Evolutionary conservation across 1,140 invertebrate species (phyloP), one percentile per base, ranked within the genome.

Genomic region (Lucilia sericata): DNA sequence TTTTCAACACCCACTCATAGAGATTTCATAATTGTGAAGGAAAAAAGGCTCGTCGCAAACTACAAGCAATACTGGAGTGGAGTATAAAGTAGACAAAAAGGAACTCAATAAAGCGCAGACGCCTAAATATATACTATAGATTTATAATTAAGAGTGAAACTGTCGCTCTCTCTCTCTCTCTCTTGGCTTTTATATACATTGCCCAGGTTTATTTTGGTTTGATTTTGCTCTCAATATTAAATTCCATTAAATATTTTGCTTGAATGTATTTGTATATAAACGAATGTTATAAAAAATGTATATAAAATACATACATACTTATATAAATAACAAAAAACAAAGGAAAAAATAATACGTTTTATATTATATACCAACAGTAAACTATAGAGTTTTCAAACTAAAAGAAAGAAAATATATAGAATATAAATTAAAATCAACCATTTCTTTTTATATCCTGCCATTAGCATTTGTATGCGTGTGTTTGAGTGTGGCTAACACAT

Each of bases 321-420:
- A 42, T 19, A 70, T 21, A 25, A 70, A 70, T 70, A 70, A 21
- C 65, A 70, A 70, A 7, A 70, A 70, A 0, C 19, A 21, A 9
- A 60, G 2, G 5, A 60, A 60, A 60, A 70, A 21, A 25, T 19
- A 21, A 21, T 70, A 70, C 21, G 3, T 70, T 70, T 21, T 55
- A 55, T 55, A 55, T 55, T 70, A 70, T 70, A 12, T 70, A 70
- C 65, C 3, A 70, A 70, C 65, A 19, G 25, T 30, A 70, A 21
- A 21, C 65, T 21, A 19, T 70, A 25, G 65, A 21, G 5, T 21
- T 19, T 70, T 70, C 21, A 70, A 19, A 25, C 65, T 42, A 74
- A 25, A 1, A 82, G 47, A 70, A 55, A 84, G 47, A 70, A 55
- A 85, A 70, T 82, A 82, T 75, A 81, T 25, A 30, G 10, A 75